Evolutionary conservation across 2,888 invertebrate genomes (phyloP).

Genomic region (Pyrrhia umbra): DNA sequence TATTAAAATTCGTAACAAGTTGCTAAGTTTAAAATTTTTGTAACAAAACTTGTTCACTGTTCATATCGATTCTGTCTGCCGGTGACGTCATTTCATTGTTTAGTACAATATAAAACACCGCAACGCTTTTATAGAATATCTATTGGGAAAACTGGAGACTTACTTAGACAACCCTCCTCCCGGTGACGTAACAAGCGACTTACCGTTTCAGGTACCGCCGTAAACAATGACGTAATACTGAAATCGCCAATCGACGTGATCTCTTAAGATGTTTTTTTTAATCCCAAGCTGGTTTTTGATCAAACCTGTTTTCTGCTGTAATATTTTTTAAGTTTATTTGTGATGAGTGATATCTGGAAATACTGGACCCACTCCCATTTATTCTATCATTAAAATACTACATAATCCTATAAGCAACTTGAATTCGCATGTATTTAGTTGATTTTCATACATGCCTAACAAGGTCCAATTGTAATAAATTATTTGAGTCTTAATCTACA

Average conservation of each 20-base stretch:
- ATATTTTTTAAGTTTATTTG: neutral
- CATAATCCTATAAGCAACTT: no score
- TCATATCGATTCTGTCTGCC: slow-evolving; percentile 51
- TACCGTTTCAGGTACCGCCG: neutral
- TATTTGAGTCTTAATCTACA: no score
- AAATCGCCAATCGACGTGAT: slow-evolving; percentile 15
- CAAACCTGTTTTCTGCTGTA: neutral
- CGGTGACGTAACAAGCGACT: slow-evolving; percentile 24
- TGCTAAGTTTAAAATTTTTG: slow-evolving; percentile 68
- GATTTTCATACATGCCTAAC: no score
- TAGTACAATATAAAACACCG: neutral
- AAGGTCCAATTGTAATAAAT: no score
- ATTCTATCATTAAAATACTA: no score
- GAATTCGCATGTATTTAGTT: no score
- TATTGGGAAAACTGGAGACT: slow-evolving; percentile 1
- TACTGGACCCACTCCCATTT: no score
- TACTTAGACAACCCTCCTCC: neutral
- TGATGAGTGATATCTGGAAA: no score
- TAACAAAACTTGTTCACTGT: slow-evolving; percentile 54
- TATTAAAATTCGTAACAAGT: slow-evolving; percentile 75
- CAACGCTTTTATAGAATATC: neutral
- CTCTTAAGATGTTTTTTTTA: neutral
- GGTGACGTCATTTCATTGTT: slow-evolving; percentile 26
- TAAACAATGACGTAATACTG: slow-evolving; percentile 25
- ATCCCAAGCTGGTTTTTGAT: neutral